These are phyloP conservation scores for Chondrilla cf. caribensis DNA, from an alignment of 37 sponge, comb jelly and placozoan genomes.

Conservation along the genomic window DNA sequence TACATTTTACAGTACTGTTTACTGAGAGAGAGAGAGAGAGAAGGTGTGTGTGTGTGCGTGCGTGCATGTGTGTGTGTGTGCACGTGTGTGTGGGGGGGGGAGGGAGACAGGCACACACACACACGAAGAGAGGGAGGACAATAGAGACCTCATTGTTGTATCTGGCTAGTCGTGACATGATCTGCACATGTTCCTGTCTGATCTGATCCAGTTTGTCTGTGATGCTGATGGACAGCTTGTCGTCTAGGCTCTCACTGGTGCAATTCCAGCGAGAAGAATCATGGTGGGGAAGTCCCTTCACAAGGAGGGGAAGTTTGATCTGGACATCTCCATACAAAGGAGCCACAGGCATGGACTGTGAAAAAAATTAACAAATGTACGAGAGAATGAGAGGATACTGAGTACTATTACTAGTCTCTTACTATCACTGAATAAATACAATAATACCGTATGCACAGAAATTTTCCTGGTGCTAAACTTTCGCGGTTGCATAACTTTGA, in stretches of 20 bases:
- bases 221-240: slow-evolving; percentile 75
- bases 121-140: neutral
- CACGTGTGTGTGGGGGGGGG: too few species aligned
- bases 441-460: neutral
- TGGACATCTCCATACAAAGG: slow-evolving; percentile 96
- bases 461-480: too few species aligned
- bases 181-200: slow-evolving; percentile 78
- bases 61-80: too few species aligned
- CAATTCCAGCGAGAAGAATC: slow-evolving; percentile 95
- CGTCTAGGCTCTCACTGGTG: slow-evolving; percentile 85
- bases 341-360: slow-evolving; percentile 85
- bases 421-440: neutral
- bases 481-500: too few species aligned
- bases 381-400: neutral
- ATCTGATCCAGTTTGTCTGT: slow-evolving; percentile 70
- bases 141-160: slow-evolving; percentile 83
- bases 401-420: neutral
- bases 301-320: slow-evolving; percentile 77
- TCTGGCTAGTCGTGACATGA: slow-evolving; percentile 82
- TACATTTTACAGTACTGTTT: neutral
- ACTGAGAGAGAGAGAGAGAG: too few species aligned
- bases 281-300: slow-evolving; percentile 71
- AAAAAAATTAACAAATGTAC: too few species aligned
- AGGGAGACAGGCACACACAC: slow-evolving; percentile 10
- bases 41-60: too few species aligned